These are phyloP conservation scores for Venturia canescens DNA, from an alignment of 1,140 invertebrate genomes.

Conservation along the genomic window DNA sequence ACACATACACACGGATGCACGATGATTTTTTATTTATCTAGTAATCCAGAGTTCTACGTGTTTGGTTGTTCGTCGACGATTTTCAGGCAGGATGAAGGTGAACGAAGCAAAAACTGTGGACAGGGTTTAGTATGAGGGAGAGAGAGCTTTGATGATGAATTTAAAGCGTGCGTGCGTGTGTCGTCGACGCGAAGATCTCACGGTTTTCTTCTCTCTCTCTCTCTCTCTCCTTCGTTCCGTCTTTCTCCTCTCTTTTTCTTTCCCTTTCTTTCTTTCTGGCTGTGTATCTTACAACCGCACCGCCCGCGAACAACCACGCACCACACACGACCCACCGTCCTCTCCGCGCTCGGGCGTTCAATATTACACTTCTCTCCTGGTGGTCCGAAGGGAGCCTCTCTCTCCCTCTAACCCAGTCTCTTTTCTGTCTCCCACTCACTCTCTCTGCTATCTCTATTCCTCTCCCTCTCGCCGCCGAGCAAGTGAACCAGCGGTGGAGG, in stretches of 20 bases:
- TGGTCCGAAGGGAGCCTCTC: constrained; percentile 10
- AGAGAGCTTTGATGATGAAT: too few relatives aligned
- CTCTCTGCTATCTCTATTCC: background rate
- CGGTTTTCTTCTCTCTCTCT: background rate
- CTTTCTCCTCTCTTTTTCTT: background rate
- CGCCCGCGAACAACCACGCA: constrained; percentile 17
- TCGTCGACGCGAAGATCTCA: constrained; percentile 19
- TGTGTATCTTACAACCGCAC: constrained; percentile 5
- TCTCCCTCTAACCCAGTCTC: background rate
- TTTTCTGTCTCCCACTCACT: background rate
- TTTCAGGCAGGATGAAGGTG: too few relatives aligned
- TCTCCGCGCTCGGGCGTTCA: constrained; percentile 18
- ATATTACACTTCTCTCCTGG: constrained; percentile 26
- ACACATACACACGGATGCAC: background rate
- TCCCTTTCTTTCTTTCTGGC: constrained; percentile 1
- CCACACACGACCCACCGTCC: constrained; percentile 14
- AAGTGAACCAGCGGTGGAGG: background rate
- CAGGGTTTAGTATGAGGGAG: too few relatives aligned
- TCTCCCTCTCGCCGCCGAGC: background rate
- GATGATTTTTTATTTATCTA: background rate
- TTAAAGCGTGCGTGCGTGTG: background rate
- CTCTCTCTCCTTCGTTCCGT: background rate
- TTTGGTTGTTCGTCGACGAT: too few relatives aligned
- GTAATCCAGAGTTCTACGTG: background rate
- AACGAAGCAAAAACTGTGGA: too few relatives aligned